phyloP scores from a whole-genome alignment of 2,113 vertebrate genomes.

The Ploceus nigricollis region DNA sequence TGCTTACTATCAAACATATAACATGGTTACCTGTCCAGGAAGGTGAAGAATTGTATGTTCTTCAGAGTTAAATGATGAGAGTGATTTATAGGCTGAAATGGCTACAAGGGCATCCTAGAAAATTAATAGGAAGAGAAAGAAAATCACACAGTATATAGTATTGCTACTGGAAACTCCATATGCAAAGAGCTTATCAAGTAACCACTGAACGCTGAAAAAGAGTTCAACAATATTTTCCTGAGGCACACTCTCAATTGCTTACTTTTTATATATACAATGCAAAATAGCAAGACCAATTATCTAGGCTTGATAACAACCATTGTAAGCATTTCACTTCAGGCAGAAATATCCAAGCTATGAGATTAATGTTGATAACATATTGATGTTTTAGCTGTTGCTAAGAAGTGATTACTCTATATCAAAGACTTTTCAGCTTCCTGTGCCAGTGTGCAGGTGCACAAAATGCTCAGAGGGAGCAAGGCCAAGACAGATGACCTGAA shows the following conservation, averaged over 20 bases:
- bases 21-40: slow-evolving; percentile 80
- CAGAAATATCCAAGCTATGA: not conserved
- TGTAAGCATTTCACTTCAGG: not conserved
- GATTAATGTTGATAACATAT: not conserved
- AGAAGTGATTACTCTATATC: not conserved
- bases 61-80: slow-evolving; percentile 79
- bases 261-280: not conserved
- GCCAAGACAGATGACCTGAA: not conserved
- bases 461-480: not conserved
- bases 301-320: not conserved
- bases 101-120: slow-evolving; percentile 81
- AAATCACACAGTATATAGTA: not conserved
- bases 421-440: not conserved
- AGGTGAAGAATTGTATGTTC: slow-evolving; percentile 85
- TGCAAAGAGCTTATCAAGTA: not conserved
- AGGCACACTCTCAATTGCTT: not conserved
- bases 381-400: not conserved
- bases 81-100: slow-evolving; percentile 85
- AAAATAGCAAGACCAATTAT: not conserved
- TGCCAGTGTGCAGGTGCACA: not conserved
- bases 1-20: not conserved
- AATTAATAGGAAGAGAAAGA: not conserved
- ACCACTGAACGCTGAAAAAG: not conserved
- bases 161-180: not conserved
- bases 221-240: not conserved